These are phyloP conservation scores for Archocentrus centrarchus DNA, from an alignment of 2,113 vertebrate genomes.

Conservation along the genomic window DNA sequence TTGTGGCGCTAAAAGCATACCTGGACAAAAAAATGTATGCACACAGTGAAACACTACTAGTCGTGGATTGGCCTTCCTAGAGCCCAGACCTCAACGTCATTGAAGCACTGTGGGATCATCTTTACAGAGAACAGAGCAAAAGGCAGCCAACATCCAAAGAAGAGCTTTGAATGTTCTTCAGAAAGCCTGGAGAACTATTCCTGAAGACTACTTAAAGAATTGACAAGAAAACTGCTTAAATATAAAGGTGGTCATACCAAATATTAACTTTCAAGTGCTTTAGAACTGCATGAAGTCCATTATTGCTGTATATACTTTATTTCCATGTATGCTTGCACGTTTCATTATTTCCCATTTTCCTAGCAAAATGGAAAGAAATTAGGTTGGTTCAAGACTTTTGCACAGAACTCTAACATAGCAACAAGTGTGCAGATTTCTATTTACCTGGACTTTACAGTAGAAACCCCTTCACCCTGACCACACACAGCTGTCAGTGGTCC, in stretches of 20 bases:
- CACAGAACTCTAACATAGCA: background rate
- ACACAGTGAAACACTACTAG: no score
- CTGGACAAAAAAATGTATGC: no score
- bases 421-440: background rate
- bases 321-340: background rate
- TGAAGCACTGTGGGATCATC: background rate
- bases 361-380: background rate
- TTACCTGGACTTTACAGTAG: background rate
- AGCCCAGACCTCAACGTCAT: background rate
- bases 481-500: constrained; percentile 14
- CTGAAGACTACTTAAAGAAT: background rate
- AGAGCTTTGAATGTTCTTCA: background rate
- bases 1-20: no score
- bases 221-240: background rate
- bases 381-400: background rate
- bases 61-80: no score
- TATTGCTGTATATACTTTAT: background rate
- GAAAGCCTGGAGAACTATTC: background rate
- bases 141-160: background rate
- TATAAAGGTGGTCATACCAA: background rate
- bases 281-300: background rate
- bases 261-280: background rate
- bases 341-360: background rate
- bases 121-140: background rate
- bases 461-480: background rate